Evolutionary conservation across 2,113 vertebrate species (phyloP).

Genomic region (Melanotaenia duboulayi): DNA sequence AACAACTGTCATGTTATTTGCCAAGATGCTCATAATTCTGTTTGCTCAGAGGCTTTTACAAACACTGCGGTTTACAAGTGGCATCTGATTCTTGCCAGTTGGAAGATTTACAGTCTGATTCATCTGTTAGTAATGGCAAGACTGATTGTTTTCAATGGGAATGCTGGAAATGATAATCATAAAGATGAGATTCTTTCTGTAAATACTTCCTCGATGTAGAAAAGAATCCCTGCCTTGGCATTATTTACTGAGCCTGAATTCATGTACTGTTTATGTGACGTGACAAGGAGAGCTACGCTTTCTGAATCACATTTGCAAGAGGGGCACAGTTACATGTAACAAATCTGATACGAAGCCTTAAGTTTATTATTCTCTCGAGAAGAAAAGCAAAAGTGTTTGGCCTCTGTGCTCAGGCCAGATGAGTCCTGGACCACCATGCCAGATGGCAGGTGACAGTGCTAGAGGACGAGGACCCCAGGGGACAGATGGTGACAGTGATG

Average conservation of each 20-base stretch:
- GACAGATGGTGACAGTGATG: conserved; percentile 12
- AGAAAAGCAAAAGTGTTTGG: conserved; percentile 36
- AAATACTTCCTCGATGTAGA: not conserved
- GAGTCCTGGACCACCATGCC: conserved; percentile 45
- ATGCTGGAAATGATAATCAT: conserved; percentile 5
- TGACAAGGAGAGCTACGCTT: not conserved
- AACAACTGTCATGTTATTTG: conserved; percentile 46
- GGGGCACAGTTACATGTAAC: conserved; percentile 7
- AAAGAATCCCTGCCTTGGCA: not conserved
- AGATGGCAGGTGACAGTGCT: conserved; percentile 56
- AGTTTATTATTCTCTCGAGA: conserved; percentile 22
- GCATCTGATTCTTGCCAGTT: conserved; percentile 38
- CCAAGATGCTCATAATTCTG: conserved; percentile 44
- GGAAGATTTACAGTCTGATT: conserved; percentile 27
- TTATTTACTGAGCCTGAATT: not conserved
- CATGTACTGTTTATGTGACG: not conserved
- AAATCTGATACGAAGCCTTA: conserved; percentile 15
- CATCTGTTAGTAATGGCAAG: conserved; percentile 16
- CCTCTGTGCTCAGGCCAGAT: conserved; percentile 32
- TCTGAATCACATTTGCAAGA: not conserved
- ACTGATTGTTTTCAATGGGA: not conserved
- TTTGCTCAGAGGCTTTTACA: conserved; percentile 38
- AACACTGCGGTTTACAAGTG: conserved; percentile 52
- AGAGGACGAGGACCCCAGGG: conserved; percentile 36
- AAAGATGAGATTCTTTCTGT: not conserved